Evolutionary conservation across 2,113 vertebrate genomes (phyloP).

Genomic region (Chelonoidis abingdonii): DNA sequence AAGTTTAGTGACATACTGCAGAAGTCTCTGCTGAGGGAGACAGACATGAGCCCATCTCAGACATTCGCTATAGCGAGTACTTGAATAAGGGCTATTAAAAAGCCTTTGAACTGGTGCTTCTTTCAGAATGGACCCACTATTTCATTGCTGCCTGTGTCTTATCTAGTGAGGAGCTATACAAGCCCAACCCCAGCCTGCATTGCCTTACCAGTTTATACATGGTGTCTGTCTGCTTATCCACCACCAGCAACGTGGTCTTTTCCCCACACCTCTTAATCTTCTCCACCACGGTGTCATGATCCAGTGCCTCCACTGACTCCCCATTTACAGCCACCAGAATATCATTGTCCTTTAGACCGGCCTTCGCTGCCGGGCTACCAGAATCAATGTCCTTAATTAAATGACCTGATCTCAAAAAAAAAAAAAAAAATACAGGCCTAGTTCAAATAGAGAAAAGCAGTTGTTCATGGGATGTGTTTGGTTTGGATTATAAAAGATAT

Average conservation of each 20-base stretch:
- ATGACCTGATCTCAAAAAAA: constrained; percentile 80
- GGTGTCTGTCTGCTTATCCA: constrained; percentile 85
- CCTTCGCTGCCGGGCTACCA: constrained; percentile 86
- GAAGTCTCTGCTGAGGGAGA: not conserved
- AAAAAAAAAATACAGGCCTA: not conserved
- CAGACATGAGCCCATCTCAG: not conserved
- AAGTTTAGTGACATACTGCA: not conserved
- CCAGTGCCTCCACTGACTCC: constrained; percentile 75
- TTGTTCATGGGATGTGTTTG: not conserved
- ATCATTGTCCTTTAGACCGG: constrained; percentile 85
- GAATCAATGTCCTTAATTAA: constrained; percentile 85
- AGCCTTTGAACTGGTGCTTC: not conserved
- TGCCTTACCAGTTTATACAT: constrained; percentile 89
- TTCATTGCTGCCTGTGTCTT: not conserved
- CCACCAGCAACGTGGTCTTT: constrained; percentile 85
- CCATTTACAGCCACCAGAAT: constrained; percentile 90
- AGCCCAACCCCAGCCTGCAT: not conserved
- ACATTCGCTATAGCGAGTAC: not conserved
- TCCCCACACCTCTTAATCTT: constrained; percentile 83
- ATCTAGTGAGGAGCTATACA: not conserved
- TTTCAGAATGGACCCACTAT: not conserved
- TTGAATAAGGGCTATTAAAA: not conserved
- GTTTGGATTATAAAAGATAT: not conserved
- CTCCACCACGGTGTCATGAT: constrained; percentile 87
- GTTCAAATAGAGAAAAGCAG: not conserved